These are phyloP conservation scores for Notolepis coatsorum DNA, from an alignment of 2,797 vertebrate genomes.

Conservation along the genomic window DNA sequence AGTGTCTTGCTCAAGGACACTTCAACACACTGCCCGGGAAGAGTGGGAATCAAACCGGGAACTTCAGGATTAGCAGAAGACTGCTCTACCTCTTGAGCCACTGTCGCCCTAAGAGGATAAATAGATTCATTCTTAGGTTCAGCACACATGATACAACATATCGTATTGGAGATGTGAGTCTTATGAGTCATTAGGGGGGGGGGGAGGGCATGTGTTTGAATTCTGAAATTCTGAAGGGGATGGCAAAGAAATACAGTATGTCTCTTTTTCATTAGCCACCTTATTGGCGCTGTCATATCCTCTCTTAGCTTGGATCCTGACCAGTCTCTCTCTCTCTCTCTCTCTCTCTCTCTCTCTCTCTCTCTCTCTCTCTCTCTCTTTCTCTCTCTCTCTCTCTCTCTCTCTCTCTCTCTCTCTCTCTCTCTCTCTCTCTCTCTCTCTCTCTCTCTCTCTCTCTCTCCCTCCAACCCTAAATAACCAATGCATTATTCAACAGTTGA, in stretches of 20 bases:
- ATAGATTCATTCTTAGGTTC: too few relatives aligned
- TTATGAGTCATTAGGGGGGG: too few relatives aligned
- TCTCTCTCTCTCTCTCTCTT: background rate
- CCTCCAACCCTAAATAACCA: conserved; percentile 63
- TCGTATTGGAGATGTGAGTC: too few relatives aligned
- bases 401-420: conserved; percentile 54
- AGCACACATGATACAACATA: too few relatives aligned
- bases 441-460: conserved; percentile 28
- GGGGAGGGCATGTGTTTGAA: conserved; percentile 25
- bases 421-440: background rate
- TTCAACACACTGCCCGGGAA: too few relatives aligned
- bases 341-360: conserved; percentile 55
- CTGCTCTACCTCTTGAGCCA: too few relatives aligned
- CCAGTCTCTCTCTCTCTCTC: conserved; percentile 43
- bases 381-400: conserved; percentile 23
- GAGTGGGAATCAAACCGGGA: too few relatives aligned
- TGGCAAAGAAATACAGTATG: conserved; percentile 53
- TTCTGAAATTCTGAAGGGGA: conserved; percentile 61
- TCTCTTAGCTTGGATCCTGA: conserved; percentile 52
- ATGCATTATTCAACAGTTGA: conserved; percentile 73
- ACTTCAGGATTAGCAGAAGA: too few relatives aligned
- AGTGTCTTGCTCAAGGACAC: too few relatives aligned
- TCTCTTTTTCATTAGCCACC: conserved; percentile 70
- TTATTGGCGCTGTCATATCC: conserved; percentile 58
- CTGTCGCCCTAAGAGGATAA: too few relatives aligned